Conservation (phyloP, 1,140 invertebrate genomes). For the Bathynomus jamesi region DNA sequence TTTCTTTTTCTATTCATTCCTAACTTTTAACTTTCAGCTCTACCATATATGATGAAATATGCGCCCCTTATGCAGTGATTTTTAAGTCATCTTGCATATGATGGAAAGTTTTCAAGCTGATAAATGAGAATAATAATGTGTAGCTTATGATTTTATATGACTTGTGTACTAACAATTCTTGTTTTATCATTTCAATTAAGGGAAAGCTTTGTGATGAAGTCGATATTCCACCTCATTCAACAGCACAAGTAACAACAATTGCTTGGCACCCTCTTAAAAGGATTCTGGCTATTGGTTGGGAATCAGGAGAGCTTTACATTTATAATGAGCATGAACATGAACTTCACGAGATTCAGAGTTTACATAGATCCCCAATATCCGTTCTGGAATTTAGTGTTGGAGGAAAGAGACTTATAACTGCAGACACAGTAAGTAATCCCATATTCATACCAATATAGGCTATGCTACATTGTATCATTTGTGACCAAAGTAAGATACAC, state of each 20-base stretch:
- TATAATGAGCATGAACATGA: constrained; percentile 60
- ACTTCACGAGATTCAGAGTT: constrained; percentile 62
- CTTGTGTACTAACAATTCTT: not conserved
- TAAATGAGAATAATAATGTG: not conserved
- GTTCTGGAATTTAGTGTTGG: constrained; percentile 65
- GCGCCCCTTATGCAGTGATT: not conserved
- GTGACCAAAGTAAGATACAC: too few relatives aligned
- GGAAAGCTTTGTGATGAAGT: constrained; percentile 69
- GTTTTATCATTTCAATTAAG: constrained; percentile 46
- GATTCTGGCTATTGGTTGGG: constrained; percentile 77
- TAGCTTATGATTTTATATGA: not conserved
- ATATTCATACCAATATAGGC: too few relatives aligned
- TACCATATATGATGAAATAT: too few relatives aligned
- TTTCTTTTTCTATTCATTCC: too few relatives aligned
- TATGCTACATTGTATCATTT: too few relatives aligned
- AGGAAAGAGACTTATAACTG: constrained; percentile 70
- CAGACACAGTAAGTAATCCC: constrained; percentile 54
- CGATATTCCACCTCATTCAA: constrained; percentile 61
- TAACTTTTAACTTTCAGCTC: too few relatives aligned
- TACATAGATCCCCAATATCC: constrained; percentile 69
- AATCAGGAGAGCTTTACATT: constrained; percentile 71
- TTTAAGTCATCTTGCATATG: not conserved
- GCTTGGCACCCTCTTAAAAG: constrained; percentile 82
- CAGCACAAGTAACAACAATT: constrained; percentile 67
- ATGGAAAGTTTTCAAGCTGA: not conserved